phyloP scores from a whole-genome alignment of 2,888 invertebrate species.

The Eupithecia insigniata region DNA sequence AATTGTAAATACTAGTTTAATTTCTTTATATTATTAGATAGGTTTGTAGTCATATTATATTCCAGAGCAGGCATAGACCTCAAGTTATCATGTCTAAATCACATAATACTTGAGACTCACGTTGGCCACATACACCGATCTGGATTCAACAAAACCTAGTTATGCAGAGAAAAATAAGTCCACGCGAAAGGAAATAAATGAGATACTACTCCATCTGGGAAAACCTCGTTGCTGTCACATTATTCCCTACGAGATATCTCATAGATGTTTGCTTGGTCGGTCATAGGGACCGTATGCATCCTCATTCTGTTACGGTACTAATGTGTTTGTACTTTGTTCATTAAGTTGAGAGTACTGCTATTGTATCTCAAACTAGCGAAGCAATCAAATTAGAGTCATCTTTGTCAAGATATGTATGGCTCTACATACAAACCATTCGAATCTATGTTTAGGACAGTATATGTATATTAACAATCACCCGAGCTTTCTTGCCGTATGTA shows the following conservation, averaged over 20 bases:
- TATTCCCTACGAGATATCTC: not conserved
- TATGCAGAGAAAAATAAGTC: not conserved
- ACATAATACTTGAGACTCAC: not conserved
- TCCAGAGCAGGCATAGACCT: not conserved
- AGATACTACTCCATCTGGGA: not conserved
- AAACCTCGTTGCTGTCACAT: not conserved
- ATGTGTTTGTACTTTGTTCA: not conserved
- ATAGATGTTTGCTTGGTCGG: not conserved
- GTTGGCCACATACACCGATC: not conserved
- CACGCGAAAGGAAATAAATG: not conserved
- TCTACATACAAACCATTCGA: no score
- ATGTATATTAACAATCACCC: no score
- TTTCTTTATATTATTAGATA: no score
- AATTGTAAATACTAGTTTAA: no score
- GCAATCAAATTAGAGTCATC: not conserved
- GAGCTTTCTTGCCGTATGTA: no score
- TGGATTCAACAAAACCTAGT: not conserved
- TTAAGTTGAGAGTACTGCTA: not conserved
- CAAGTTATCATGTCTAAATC: not conserved
- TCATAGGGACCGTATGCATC: not conserved
- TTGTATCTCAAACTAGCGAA: not conserved
- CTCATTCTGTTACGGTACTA: not conserved
- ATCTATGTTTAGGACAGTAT: no score
- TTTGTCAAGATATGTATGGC: no score
- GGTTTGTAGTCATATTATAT: not conserved